phyloP scores from a whole-genome alignment of 2,113 vertebrate genomes.

The Axis porcinus region DNA sequence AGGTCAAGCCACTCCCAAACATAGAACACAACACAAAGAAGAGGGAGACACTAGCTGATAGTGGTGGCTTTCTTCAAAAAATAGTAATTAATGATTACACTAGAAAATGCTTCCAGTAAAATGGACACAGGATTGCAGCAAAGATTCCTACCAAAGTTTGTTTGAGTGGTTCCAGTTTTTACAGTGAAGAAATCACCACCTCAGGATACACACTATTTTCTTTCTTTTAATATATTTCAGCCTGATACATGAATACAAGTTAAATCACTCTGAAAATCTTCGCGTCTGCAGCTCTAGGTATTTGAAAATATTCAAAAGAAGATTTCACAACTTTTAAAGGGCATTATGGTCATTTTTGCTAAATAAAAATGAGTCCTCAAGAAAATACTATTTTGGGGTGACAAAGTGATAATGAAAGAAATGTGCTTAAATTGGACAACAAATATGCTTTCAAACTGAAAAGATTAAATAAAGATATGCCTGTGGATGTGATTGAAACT shows the following conservation, averaged over 20 bases:
- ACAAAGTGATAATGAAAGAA: slow-evolving; percentile 76
- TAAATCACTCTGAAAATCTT: slow-evolving; percentile 51
- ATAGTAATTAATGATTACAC: neutral
- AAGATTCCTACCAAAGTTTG: neutral
- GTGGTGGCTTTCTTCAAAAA: neutral
- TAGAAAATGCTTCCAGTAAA: neutral
- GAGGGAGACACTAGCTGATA: neutral
- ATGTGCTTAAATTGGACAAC: slow-evolving; percentile 76
- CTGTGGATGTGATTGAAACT: slow-evolving; percentile 59
- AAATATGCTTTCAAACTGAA: slow-evolving; percentile 73
- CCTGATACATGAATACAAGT: neutral
- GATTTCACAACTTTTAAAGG: slow-evolving; percentile 75
- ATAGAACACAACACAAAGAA: neutral
- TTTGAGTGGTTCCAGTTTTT: neutral
- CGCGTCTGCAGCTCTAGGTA: slow-evolving; percentile 50
- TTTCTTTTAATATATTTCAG: slow-evolving; percentile 13
- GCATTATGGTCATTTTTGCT: slow-evolving; percentile 76
- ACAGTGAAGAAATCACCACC: neutral
- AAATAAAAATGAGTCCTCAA: slow-evolving; percentile 72
- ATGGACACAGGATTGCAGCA: neutral
- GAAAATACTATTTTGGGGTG: slow-evolving; percentile 73
- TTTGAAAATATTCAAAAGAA: slow-evolving; percentile 69
- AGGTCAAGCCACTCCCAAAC: neutral
- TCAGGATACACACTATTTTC: neutral
- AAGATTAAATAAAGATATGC: slow-evolving; percentile 69